These are phyloP conservation scores for Cephalopachus bancanus DNA, from an alignment of 2,797 vertebrate genomes.

Conservation along the genomic window DNA sequence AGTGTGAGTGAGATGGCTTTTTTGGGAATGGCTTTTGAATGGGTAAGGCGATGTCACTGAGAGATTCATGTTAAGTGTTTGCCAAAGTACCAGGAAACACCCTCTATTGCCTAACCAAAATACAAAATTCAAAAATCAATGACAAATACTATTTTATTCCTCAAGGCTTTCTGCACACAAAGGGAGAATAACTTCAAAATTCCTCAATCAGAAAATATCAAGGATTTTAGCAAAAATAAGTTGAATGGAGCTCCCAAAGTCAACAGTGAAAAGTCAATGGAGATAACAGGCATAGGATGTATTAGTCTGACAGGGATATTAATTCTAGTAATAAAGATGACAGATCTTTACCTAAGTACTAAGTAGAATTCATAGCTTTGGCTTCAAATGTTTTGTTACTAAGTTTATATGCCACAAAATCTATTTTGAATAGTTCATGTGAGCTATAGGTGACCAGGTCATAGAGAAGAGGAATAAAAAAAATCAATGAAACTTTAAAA, in stretches of 20 bases:
- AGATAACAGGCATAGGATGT: constrained; percentile 29
- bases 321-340: constrained; percentile 46
- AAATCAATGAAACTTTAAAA: background rate
- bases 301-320: background rate
- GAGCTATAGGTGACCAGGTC: background rate
- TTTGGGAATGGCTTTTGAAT: constrained; percentile 12
- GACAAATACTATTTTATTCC: constrained; percentile 26
- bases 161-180: background rate
- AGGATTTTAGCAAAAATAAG: constrained; percentile 36
- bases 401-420: background rate
- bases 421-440: constrained; percentile 19
- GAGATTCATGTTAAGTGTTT: background rate
- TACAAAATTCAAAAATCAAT: background rate
- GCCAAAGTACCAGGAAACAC: background rate
- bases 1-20: background rate
- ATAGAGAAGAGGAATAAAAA: background rate
- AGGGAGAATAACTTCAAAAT: constrained; percentile 28
- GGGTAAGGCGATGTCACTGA: background rate
- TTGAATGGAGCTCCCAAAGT: background rate
- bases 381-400: background rate
- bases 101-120: background rate
- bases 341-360: constrained; percentile 58
- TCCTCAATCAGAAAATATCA: constrained; percentile 15
- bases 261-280: constrained; percentile 16
- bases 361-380: constrained; percentile 54